Base-by-base conservation (phyloP, 2,797 vertebrate genomes). In the Sebastes nivosus region DNA sequence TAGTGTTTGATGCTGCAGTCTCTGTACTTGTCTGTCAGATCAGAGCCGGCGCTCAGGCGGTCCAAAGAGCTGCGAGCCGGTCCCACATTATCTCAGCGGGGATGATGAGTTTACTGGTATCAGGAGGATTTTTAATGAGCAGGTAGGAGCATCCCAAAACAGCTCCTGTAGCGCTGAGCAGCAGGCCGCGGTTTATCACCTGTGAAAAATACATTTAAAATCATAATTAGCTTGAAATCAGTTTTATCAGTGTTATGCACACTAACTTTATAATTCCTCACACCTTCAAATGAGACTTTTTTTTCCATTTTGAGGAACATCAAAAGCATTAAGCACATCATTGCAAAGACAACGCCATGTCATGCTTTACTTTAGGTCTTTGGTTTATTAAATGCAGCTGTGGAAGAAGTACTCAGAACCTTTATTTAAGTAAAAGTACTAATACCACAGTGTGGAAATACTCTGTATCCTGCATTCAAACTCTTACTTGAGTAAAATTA, bases 161-260 rank as follows among this genome's bases (percentile, higher is more conserved):
- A 11, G 85, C 87, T n/a, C 88, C 90, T 3, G 85, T 81, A 7
- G 95, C 96, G 71, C 91, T 83, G 18, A 96, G 2, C 69, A 95
- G 81, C 60, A 98, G 91, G 25, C 96, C 93, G 29, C 67, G 83
- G 81, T 96, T 95, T 88, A 99, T 96, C 60, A 97, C 89, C 98
- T 99, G 95, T 20, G 63, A 38, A 85, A 82, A 54, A 79, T 10
- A 12, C 3, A 46, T 60, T 20, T 50, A 6, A 24, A 16, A 32
- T 3, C 10, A 8, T 24, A 32, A 46, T 60, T 25, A 8, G 6
- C 8, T 77, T 57, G 22, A 25, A 11, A 46, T 77, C 22, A 25
- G 7, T 60, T 60, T 42, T 29, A 46, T n/a, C 9, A 29, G 57
- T 11, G 29, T 9, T n/a, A n/a, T 12, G 18, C 60, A 34, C 8